Evolutionary conservation across 2,113 vertebrate genomes (phyloP), one percentile per base, ranked within the genome.

Genomic region (Collichthys lucidus): DNA sequence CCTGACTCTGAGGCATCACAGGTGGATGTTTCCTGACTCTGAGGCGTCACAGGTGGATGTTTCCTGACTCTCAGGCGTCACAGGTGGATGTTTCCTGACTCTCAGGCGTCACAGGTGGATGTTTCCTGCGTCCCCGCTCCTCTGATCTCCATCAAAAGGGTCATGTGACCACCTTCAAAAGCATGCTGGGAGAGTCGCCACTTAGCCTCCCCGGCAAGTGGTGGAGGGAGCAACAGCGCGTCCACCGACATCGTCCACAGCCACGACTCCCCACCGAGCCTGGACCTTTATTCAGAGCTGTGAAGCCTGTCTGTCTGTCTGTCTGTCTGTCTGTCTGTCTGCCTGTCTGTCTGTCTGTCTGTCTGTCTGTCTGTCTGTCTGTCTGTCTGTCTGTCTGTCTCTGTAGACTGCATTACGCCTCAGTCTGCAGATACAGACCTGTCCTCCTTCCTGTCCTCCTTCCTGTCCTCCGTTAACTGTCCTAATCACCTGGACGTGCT

Each of bases 401-500:
- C 5, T 35, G 31, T 35, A 35, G 31, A 35, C 5, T 35, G 5
- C 31, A 31, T 31, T 31, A 31, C 4, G 31, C 6, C 31, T 57
- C 55, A 57, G 55, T 57, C 55, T 57, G 55, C 55, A 4, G 56
- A 14, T 15, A 11, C 50, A 44, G 50, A 10, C 9, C 31, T 6
- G 31, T 35, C 31, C 31, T 35, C 1, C 49, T 16, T 9, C 35
- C 55, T 19, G 24, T 73, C 55, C 70, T 59, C 1, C 49, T 16
- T 9, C 35, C 55, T 19, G 24, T 73, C 55, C 70, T 59, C 56
- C 10, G 24, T 11, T 31, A 50, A 22, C 26, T 1, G 61, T 22
- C 50, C 74, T 77, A 46, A 66, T 77, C 12, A 77, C 74, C 74
- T 47, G 52, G 24, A 57, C 24, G 52, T 49, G 40, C 63, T 66